These are phyloP conservation scores for Chirona hameri DNA, from an alignment of 2,888 invertebrate genomes.

Conservation along the genomic window DNA sequence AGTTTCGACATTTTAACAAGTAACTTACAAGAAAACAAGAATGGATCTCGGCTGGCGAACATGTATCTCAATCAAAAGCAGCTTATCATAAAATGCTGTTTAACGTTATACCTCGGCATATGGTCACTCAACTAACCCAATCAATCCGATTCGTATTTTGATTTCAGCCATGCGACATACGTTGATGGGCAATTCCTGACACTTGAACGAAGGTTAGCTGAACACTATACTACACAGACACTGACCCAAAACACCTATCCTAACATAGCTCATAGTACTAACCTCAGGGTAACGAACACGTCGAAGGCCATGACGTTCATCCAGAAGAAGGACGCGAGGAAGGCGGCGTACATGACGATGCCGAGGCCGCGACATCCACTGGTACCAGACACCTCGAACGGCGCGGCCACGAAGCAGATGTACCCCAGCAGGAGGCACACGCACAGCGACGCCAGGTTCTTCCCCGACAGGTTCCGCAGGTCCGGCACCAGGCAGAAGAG, in stretches of 20 bases:
- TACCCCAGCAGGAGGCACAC: conserved; percentile 52
- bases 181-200: too few species aligned
- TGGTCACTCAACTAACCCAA: not conserved
- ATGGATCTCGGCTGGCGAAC: too few species aligned
- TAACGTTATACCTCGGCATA: not conserved
- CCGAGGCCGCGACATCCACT: conserved; percentile 48
- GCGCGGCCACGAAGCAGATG: conserved; percentile 49
- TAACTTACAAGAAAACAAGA: too few species aligned
- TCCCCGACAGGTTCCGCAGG: conserved; percentile 53
- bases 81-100: too few species aligned
- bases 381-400: conserved; percentile 42
- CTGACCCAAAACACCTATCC: not conserved
- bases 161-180: not conserved
- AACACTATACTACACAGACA: not conserved
- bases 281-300: conserved; percentile 48
- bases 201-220: too few species aligned
- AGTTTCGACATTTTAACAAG: too few species aligned
- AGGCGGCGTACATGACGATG: conserved; percentile 51
- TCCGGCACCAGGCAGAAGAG: conserved; percentile 46
- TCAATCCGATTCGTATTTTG: not conserved
- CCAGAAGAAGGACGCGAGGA: conserved; percentile 55
- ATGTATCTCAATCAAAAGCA: too few species aligned
- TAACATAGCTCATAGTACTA: not conserved
- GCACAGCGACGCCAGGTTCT: conserved; percentile 52
- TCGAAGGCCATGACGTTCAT: conserved; percentile 55